A percentile compares a stretch with the other conserved stretches of the same genome.
Conservation (phyloP, 2,797 vertebrate genomes). For the Astyanax mexicanus region DNA sequence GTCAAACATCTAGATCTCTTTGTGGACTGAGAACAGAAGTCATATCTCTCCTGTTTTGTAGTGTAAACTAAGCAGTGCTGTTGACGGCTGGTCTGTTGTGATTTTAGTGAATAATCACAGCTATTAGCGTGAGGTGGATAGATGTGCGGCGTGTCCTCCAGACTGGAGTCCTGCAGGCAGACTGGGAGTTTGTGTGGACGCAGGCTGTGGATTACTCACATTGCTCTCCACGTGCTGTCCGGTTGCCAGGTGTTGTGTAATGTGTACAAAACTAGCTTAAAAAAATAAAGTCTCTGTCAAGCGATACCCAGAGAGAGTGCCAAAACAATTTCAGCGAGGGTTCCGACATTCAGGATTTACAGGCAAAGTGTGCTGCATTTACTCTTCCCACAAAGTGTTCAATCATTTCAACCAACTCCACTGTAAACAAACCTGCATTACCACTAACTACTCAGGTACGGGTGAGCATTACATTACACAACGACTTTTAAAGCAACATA, state of each 20-base stretch:
- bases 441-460: not conserved
- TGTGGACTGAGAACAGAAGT: too few species aligned
- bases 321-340: not conserved
- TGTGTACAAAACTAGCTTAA: conserved; percentile 21
- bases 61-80: too few species aligned
- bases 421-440: not conserved
- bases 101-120: too few species aligned
- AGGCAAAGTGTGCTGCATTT: not conserved
- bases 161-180: conserved; percentile 51
- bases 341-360: conserved; percentile 30
- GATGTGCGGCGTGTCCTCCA: conserved; percentile 42
- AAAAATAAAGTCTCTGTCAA: conserved; percentile 11
- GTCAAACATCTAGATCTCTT: too few species aligned
- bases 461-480: not conserved
- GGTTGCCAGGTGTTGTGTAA: conserved; percentile 24
- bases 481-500: not conserved
- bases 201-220: conserved; percentile 18
- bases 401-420: not conserved
- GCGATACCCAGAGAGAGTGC: not conserved
- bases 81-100: too few species aligned
- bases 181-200: conserved; percentile 45
- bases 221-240: not conserved
- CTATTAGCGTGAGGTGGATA: not conserved
- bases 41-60: too few species aligned
- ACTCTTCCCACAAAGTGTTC: not conserved